phyloP scores from a whole-genome alignment of 2,797 vertebrate species.

The Pelodytes ibericus region DNA sequence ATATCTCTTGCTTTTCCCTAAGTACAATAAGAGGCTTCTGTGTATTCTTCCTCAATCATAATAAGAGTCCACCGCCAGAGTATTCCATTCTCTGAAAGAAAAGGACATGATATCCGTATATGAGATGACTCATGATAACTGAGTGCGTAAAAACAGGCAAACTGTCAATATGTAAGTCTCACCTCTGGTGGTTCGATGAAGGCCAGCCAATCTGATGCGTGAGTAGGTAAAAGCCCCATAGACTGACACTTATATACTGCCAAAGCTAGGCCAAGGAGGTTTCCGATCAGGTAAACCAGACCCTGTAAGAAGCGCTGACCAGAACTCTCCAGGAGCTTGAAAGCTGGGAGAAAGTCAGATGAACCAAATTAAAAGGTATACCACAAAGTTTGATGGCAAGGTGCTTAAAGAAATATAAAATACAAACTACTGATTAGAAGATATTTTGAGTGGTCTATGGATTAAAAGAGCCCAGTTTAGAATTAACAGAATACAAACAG shows the following conservation, averaged over 20 bases:
- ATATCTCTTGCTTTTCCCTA: neutral
- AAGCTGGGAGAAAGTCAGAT: constrained; percentile 71
- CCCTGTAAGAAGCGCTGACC: constrained; percentile 95
- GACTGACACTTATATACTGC: constrained; percentile 98
- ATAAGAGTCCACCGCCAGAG: constrained; percentile 89
- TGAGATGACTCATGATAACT: too few relatives aligned
- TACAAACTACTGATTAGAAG: too few relatives aligned
- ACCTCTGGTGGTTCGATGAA: constrained; percentile 95
- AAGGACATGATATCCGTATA: constrained; percentile 22
- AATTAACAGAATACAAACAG: too few relatives aligned
- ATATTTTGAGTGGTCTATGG: too few relatives aligned
- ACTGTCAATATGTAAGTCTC: constrained; percentile 44
- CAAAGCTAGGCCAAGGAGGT: constrained; percentile 89
- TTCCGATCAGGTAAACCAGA: constrained; percentile 91
- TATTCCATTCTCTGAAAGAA: constrained; percentile 88
- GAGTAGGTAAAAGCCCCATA: constrained; percentile 94
- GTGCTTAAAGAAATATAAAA: too few relatives aligned
- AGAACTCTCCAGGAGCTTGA: constrained; percentile 95
- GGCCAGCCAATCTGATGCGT: constrained; percentile 95
- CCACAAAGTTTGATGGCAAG: too few relatives aligned
- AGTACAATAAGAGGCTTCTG: neutral
- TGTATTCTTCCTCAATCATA: constrained; percentile 60
- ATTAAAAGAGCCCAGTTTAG: too few relatives aligned
- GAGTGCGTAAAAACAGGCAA: too few relatives aligned
- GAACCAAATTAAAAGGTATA: too few relatives aligned